Evolutionary conservation across 2,797 vertebrate genomes (phyloP), one percentile per base, ranked within the genome.

Genomic region (Chaenodraco wilsoni): DNA sequence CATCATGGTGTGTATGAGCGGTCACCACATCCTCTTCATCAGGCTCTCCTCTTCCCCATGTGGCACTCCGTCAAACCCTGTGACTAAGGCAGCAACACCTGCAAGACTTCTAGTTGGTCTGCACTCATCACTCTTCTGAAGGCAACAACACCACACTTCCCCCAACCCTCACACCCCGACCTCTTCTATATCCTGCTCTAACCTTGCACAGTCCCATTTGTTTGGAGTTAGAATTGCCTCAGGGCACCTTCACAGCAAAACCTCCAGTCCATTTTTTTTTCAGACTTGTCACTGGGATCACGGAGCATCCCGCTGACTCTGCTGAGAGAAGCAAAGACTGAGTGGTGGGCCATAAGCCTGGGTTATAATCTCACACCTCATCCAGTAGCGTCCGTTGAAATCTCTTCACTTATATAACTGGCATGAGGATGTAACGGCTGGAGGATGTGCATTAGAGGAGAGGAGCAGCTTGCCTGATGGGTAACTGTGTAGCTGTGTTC

Each of bases 291-390:
- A 58, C 65, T 1, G 57, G 69, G 75, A 80, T 83, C 80, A 68
- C 41, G 66, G 70, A 51, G 76, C 72, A 74, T 61, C 66, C 60
- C 21, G 15, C 66, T 60, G 65, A 78, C 67, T 81, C 69, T 2
- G 45, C 46, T 37, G 66, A 80, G 62, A 43, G 62, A 64, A 63
- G 81, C 74, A 52, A 37, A 71, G 72, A 64, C 50, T 7, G 67
- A 76, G 76, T 48, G 69, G 64, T 65, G 74, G 56, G 78, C 74
- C 57, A 79, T 79, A 69, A 87, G 21, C 84, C 74, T 27, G 44
- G 60, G 1, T 74, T 85, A 70, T 78, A 84, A 84, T 86, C 83
- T 89, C 81, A 89, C 85, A 88, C 91, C 86, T 89, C 87, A 83
- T 52, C 50, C 54, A 60, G 78, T 9, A 68, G 56, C 37, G 61